Base-by-base conservation (phyloP, 2,888 invertebrate species). In the Hirtodrosophila cameraria region DNA sequence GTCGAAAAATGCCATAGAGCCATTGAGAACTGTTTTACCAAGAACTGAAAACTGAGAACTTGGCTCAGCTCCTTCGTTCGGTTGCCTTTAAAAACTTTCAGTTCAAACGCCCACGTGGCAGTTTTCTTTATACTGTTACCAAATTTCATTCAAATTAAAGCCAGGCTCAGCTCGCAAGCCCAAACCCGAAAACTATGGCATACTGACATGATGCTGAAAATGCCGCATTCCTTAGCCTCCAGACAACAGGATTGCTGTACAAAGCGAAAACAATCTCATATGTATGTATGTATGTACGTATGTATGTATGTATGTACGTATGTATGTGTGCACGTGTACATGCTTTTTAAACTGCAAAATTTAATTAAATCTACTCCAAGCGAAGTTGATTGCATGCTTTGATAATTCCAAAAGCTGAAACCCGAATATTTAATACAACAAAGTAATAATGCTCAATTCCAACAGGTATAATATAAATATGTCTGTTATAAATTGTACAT, bases 1-100 rank as follows among this genome's bases (percentile, higher is more conserved):
- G 86, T 81, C 81, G 78, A 86, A 82, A 86, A 86, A 84, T 86
- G 78, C 72, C 69, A 80, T 76, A 67, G 48, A 61, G 46, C 53
- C 83, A 85, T 85, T 67, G 61, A 70, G 74, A 61, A 57, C 58
- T n/a, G n/a, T n/a, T n/a, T n/a, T n/a, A n/a, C n/a, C n/a, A n/a
- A n/a, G n/a, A n/a, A n/a, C n/a, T n/a, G n/a, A n/a, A n/a, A n/a
- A 85, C 82, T 67, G 61, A 70, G 74, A 61, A 57, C 58, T 75
- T 63, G 63, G 53, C 39, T 74, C 45, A 61, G 64, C 60, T 57
- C 38, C 49, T 60, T 69, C 46, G 45, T 52, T 30, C 50, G 12
- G 41, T 11, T 78, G 81, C 50, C 66, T 62, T 62, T 48, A 57
- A 77, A 70, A 54, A 59, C 25, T 53, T 58, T 30, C 39, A 33